phyloP scores from a whole-genome alignment of 1,140 invertebrate genomes.

The Cotesia typhae region DNA sequence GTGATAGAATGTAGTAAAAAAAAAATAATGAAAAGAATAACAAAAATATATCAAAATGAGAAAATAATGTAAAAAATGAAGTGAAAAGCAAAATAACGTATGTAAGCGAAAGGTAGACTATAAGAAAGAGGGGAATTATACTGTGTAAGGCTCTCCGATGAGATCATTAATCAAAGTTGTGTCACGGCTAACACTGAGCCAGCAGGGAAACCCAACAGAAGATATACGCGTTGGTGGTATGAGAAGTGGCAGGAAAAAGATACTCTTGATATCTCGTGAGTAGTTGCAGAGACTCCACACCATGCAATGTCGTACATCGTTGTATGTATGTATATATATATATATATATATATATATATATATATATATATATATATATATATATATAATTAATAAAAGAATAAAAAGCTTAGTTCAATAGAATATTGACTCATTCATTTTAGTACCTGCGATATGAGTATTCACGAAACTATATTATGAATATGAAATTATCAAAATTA shows the following conservation, averaged over 20 bases:
- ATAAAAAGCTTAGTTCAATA: no score
- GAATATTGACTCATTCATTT: no score
- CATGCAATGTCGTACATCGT: background rate
- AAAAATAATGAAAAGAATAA: background rate
- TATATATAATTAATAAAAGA: no score
- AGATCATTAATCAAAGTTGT: slow-evolving; percentile 65
- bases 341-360: no score
- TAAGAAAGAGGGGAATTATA: slow-evolving; percentile 32
- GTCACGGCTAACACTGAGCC: slow-evolving; percentile 62
- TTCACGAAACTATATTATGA: no score
- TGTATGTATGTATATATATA: background rate
- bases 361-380: no score
- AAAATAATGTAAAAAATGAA: slow-evolving; percentile 37
- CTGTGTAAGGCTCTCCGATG: slow-evolving; percentile 56
- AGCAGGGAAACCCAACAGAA: slow-evolving; percentile 63
- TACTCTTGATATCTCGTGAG: slow-evolving; percentile 10
- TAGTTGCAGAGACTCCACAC: slow-evolving; percentile 13
- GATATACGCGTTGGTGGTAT: slow-evolving; percentile 51
- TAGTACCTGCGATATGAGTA: no score
- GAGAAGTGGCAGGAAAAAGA: slow-evolving; percentile 16
- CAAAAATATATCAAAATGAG: slow-evolving; percentile 18
- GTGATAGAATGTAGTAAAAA: background rate
- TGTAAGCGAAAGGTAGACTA: slow-evolving; percentile 25
- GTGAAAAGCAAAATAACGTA: slow-evolving; percentile 32
- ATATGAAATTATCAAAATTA: no score